Conservation (phyloP, 2,797 vertebrate species). For the Rhinatrema bivittatum region DNA sequence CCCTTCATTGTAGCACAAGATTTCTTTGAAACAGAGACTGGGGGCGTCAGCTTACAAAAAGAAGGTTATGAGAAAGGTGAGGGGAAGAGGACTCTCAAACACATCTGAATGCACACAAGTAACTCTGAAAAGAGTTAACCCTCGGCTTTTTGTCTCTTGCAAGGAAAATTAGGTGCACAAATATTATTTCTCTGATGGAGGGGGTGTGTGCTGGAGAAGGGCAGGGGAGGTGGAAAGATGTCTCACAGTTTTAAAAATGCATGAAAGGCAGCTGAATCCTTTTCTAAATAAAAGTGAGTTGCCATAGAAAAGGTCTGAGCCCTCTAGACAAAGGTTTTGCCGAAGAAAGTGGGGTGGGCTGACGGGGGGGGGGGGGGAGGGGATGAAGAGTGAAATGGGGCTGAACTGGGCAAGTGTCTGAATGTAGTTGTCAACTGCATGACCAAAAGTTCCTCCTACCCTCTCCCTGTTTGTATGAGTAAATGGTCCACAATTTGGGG, state of each 20-base stretch:
- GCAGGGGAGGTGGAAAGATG: not conserved
- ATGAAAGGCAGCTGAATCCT: conserved; percentile 1
- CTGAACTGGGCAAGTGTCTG: not conserved
- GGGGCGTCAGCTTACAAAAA: not conserved
- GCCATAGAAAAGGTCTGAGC: not conserved
- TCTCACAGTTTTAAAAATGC: not conserved
- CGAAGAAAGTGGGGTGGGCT: no score
- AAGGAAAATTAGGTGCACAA: not conserved
- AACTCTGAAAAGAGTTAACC: not conserved
- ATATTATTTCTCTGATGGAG: no score
- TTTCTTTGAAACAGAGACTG: not conserved
- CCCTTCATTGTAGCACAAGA: no score
- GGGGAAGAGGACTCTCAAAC: not conserved
- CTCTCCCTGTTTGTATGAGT: no score
- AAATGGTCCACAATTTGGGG: no score
- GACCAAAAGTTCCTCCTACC: no score
- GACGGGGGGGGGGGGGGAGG: no score
- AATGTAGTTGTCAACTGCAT: no score
- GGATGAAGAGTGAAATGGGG: no score
- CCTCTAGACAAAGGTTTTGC: not conserved
- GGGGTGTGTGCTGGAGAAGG: not conserved
- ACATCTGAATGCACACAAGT: not conserved
- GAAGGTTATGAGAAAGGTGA: not conserved
- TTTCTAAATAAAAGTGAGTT: not conserved
- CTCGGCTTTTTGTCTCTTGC: not conserved